Evolutionary conservation across 2,113 vertebrate genomes (phyloP).

Genomic region (Sialia sialis): DNA sequence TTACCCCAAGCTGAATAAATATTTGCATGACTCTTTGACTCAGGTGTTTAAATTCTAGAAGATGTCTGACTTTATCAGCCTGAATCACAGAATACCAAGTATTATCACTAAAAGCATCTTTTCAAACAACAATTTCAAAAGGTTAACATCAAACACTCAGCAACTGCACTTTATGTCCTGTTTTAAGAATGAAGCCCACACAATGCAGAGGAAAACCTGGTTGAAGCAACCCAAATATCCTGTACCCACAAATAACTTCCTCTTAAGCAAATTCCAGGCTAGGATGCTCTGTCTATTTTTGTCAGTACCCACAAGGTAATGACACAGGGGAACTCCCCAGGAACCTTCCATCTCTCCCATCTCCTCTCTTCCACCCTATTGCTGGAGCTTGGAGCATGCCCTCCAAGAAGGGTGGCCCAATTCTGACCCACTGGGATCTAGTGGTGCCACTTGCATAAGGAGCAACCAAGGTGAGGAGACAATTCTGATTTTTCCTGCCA

Average conservation of each 20-base stretch:
- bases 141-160: not conserved
- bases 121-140: not conserved
- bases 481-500: not conserved
- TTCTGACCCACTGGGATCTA: not conserved
- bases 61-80: not conserved
- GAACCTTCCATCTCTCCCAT: not conserved
- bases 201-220: not conserved
- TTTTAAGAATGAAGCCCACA: not conserved
- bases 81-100: not conserved
- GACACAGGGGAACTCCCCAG: not conserved
- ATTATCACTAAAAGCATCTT: not conserved
- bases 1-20: slow-evolving; percentile 9
- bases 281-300: not conserved
- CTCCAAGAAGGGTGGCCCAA: not conserved
- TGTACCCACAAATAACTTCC: not conserved
- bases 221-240: not conserved
- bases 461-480: not conserved
- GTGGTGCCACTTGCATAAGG: not conserved
- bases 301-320: not conserved
- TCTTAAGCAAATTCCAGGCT: not conserved
- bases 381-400: not conserved
- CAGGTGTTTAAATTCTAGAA: slow-evolving; percentile 29
- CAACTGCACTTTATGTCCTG: accelerated
- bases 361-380: not conserved
- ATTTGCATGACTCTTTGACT: slow-evolving; percentile 26